Percentiles rank a stretch among this genome's conserved stretches.
Evolutionary conservation across 2,797 vertebrate genomes (phyloP).

Genomic region (Onychomys leucogaster): DNA sequence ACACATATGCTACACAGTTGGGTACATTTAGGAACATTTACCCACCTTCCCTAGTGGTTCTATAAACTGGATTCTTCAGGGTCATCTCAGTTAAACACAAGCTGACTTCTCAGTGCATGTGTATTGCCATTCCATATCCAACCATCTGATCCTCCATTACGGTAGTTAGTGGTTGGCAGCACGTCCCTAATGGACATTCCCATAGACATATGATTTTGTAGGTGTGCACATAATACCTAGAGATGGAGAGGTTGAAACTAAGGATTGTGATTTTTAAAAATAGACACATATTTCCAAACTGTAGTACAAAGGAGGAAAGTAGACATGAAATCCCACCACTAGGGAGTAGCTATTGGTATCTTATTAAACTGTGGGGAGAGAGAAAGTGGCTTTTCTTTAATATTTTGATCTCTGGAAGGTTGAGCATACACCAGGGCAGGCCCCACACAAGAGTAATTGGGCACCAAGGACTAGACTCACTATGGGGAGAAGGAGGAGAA

Average conservation of each 20-base stretch:
- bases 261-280: background rate
- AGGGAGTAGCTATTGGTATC: background rate
- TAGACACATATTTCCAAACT: slow-evolving; percentile 1
- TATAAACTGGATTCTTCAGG: background rate
- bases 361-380: background rate
- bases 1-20: background rate
- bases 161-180: background rate
- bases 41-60: background rate
- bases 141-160: background rate
- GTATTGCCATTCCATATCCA: background rate
- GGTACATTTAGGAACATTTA: background rate
- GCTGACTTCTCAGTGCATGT: background rate
- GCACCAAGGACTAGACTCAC: background rate
- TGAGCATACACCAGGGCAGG: background rate
- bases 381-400: background rate
- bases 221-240: background rate
- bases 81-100: background rate
- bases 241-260: background rate
- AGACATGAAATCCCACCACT: background rate
- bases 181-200: background rate
- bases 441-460: background rate
- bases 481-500: background rate
- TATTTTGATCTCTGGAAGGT: background rate
- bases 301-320: background rate
- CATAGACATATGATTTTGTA: background rate